Base-by-base conservation (phyloP, 2,888 invertebrate genomes). In the Ormyrus pomaceus region DNA sequence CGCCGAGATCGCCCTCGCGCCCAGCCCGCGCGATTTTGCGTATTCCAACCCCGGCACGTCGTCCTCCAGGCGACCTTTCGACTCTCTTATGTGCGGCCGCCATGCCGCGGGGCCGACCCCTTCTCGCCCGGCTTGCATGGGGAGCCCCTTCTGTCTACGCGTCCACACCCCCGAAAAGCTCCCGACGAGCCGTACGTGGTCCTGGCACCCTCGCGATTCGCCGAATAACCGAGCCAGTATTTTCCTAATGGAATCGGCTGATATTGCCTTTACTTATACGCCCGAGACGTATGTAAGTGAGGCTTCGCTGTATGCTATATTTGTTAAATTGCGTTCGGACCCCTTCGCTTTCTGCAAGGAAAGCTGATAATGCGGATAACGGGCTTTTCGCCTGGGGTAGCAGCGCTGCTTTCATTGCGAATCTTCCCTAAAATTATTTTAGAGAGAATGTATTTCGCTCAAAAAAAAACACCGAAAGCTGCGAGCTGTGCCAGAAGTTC, bases 241-340 rank as follows among this genome's bases (percentile, higher is more conserved):
- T 81, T 77, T 77, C 77, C 59, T 77, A 81, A 81, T 81, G 81
- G 81, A 77, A 81, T 81, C 74, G 81, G 55, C 70, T 68, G 76
- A 76, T 80, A 80, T 72, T 71, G 65, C 80, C 80, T 76, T 80
- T 76, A 71, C 71, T 76, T 80, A 66, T 55, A 59, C 59, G 48
- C 10, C 10, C 34, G 34, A 34, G 34, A 46, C 59, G 46, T 11
- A 55, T 46, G 11, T 11, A 34, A 56, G 48, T 50, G 58, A 34
- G 45, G 11, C 13, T 45, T n/a, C 58, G 34, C 46, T 59, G 59
- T 59, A 46, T 45, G 61, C n/a, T 73, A 56, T 73, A 62, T 73
- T 79, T 62, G 66, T 72, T 73, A 62, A 73, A 69, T 78, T 68
- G 73, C 68, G 56, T 5, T 45, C 11, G 71, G 34, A 34, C 34